phyloP scores from a whole-genome alignment of 2,888 invertebrate species.

The Lordiphosa fenestrarum region DNA sequence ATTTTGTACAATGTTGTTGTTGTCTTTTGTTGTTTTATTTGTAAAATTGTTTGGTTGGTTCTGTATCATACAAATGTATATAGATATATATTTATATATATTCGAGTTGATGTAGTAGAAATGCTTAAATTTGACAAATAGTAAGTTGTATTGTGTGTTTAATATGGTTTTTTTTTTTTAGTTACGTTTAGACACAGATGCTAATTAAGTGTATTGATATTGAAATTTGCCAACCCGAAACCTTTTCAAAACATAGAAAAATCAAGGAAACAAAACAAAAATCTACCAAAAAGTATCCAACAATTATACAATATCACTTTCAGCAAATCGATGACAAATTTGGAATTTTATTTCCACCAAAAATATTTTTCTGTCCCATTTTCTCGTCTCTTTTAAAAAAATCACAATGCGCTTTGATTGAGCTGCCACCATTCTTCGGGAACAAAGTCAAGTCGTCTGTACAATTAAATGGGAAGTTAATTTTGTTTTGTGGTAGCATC shows the following conservation, averaged over 20 bases:
- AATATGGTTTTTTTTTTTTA: constrained; percentile 30
- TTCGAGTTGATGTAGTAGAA: constrained; percentile 51
- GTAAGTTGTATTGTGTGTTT: constrained; percentile 30
- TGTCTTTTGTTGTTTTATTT: constrained; percentile 62
- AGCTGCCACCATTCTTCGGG: constrained; percentile 59
- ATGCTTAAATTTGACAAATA: constrained; percentile 64
- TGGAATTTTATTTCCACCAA: constrained; percentile 50
- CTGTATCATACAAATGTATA: constrained; percentile 27
- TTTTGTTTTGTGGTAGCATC: constrained; percentile 48
- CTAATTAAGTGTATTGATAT: constrained; percentile 41
- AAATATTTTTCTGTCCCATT: constrained; percentile 43
- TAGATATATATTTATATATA: constrained; percentile 36
- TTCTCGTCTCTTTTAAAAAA: constrained; percentile 28
- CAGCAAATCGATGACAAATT: constrained; percentile 66
- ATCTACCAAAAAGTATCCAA: constrained; percentile 53
- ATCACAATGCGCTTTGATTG: constrained; percentile 80
- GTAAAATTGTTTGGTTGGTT: constrained; percentile 48
- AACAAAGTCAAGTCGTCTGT: constrained; percentile 34
- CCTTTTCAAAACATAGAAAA: constrained; percentile 31
- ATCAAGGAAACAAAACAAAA: constrained; percentile 5
- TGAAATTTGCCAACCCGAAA: constrained; percentile 41
- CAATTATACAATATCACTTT: constrained; percentile 63
- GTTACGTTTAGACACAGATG: constrained; percentile 57
- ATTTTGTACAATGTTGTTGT: constrained; percentile 76
- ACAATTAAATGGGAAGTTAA: constrained; percentile 28